Conservation (phyloP, 2,888 invertebrate genomes). For the Unio delphinus region DNA sequence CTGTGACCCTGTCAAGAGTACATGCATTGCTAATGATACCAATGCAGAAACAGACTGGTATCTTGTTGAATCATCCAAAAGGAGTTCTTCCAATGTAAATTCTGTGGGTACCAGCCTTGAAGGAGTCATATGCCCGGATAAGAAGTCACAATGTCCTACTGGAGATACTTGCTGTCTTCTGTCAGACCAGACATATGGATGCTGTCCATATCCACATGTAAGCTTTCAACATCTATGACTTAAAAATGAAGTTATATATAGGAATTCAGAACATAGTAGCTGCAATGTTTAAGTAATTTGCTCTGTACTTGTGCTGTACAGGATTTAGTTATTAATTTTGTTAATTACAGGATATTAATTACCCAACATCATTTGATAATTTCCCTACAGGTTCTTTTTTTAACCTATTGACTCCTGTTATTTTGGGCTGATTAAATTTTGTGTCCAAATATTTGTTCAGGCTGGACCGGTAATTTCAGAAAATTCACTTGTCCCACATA, state of each 20-base stretch:
- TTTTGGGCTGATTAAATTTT: no score
- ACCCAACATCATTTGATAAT: no score
- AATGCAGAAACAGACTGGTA: slow-evolving; percentile 1
- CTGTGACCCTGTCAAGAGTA: slow-evolving; percentile 32
- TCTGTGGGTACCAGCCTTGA: neutral
- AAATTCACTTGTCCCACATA: no score
- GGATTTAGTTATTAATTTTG: no score
- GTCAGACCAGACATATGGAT: slow-evolving; percentile 51
- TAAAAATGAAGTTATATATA: neutral
- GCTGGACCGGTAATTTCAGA: no score
- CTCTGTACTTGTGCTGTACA: neutral
- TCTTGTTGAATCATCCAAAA: neutral
- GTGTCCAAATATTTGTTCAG: no score
- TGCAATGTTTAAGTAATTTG: neutral
- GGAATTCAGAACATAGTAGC: neutral
- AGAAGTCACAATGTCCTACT: slow-evolving; percentile 34
- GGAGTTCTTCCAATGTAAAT: neutral
- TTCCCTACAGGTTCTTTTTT: no score
- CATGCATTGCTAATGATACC: slow-evolving; percentile 14
- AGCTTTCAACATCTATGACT: slow-evolving; percentile 4
- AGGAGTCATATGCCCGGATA: slow-evolving; percentile 35
- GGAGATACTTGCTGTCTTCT: slow-evolving; percentile 61
- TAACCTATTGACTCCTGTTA: no score
- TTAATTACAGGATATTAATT: no score
- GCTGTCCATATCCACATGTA: slow-evolving; percentile 65